phyloP scores from a whole-genome alignment of 2,797 vertebrate species.

The Taenioides sp. region DNA sequence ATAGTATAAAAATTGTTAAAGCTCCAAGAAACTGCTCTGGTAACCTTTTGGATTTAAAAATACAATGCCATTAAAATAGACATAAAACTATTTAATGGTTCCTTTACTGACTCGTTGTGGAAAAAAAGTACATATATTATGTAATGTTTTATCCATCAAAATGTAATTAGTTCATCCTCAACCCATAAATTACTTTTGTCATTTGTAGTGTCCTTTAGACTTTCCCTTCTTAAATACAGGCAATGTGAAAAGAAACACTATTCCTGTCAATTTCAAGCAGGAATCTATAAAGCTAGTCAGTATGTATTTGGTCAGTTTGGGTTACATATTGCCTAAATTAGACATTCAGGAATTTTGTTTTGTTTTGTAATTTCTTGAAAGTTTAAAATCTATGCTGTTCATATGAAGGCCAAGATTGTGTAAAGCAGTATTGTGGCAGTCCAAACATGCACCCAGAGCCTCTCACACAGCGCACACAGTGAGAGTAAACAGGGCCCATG shows the following conservation, averaged over 20 bases:
- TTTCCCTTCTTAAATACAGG: too few species aligned
- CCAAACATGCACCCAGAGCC: background rate
- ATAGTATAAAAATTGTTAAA: background rate
- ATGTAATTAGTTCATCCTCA: background rate
- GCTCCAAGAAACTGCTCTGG: background rate
- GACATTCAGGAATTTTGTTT: background rate
- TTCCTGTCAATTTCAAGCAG: too few species aligned
- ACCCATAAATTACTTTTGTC: background rate
- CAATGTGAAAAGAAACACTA: too few species aligned
- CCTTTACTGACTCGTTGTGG: too few species aligned
- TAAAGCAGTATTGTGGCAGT: conserved; percentile 4
- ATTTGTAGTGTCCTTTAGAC: background rate
- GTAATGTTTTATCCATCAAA: background rate
- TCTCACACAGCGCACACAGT: background rate
- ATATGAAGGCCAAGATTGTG: too few species aligned
- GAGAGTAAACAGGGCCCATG: conserved; percentile 6
- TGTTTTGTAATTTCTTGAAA: background rate
- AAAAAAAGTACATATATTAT: too few species aligned
- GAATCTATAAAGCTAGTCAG: too few species aligned
- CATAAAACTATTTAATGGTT: background rate
- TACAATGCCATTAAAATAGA: background rate
- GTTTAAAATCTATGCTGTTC: background rate
- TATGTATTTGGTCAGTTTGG: too few species aligned
- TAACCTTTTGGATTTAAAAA: background rate
- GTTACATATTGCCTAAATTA: background rate